These are phyloP conservation scores for Drosophila limbata DNA, from an alignment of 2,888 invertebrate species.

Conservation along the genomic window DNA sequence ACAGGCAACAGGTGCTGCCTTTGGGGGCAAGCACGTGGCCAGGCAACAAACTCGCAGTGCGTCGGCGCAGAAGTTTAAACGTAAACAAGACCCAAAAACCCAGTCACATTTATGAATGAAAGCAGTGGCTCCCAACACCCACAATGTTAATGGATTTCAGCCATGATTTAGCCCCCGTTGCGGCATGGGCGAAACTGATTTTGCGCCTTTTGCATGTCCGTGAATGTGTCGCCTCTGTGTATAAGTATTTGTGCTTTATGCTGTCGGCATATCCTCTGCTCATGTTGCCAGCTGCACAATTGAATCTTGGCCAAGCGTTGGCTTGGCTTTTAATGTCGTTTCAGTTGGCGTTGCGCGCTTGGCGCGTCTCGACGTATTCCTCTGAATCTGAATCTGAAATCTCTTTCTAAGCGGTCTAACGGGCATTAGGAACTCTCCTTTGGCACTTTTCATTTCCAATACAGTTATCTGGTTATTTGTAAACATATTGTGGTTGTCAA, in stretches of 20 bases:
- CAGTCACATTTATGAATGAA: slow-evolving; percentile 71
- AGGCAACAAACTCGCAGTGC: slow-evolving; percentile 19
- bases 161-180: slow-evolving; percentile 52
- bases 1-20: slow-evolving; percentile 41
- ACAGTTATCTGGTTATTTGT: slow-evolving; percentile 38
- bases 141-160: slow-evolving; percentile 71
- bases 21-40: slow-evolving; percentile 30
- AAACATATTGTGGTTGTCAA: slow-evolving; percentile 34
- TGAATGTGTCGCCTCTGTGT: slow-evolving; percentile 41
- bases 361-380: slow-evolving; percentile 79
- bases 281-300: slow-evolving; percentile 62
- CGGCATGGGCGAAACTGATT: slow-evolving; percentile 60
- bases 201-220: slow-evolving; percentile 76
- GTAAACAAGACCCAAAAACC: slow-evolving; percentile 60
- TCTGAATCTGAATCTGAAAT: slow-evolving; percentile 24
- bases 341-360: slow-evolving; percentile 83
- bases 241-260: slow-evolving; percentile 47
- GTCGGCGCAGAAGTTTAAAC: slow-evolving; percentile 63
- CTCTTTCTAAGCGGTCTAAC: slow-evolving; percentile 40
- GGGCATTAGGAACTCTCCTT: slow-evolving; percentile 36
- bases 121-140: background rate
- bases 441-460: slow-evolving; percentile 27
- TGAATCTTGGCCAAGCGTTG: slow-evolving; percentile 71
- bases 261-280: slow-evolving; percentile 66
- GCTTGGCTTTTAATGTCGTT: slow-evolving; percentile 62